phyloP scores from a whole-genome alignment of 2,113 vertebrate genomes.

The Addax nasomaculatus region DNA sequence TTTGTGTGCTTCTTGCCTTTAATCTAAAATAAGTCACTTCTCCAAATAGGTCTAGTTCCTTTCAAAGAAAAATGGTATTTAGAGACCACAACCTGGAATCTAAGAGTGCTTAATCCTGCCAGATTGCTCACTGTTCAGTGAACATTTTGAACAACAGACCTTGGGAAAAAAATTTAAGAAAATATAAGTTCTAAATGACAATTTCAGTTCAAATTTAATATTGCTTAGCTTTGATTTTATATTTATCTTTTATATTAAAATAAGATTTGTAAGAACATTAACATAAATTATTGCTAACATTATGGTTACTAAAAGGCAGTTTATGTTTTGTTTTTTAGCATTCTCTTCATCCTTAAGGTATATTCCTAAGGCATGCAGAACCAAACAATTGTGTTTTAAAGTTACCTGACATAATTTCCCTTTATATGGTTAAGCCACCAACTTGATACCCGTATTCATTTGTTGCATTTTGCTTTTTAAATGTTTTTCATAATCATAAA shows the following conservation, averaged over 20 bases:
- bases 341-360: neutral
- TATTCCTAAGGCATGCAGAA: neutral
- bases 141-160: neutral
- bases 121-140: neutral
- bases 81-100: neutral
- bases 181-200: neutral
- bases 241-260: neutral
- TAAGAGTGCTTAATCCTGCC: neutral
- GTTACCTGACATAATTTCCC: neutral
- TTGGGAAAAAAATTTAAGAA: neutral
- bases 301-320: neutral
- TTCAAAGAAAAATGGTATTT: neutral
- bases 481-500: neutral
- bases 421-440: neutral
- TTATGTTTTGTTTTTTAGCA: neutral
- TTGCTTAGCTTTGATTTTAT: neutral
- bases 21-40: neutral
- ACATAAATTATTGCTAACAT: neutral
- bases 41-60: neutral
- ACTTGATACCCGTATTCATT: neutral
- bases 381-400: neutral
- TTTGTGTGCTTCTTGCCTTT: neutral
- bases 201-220: neutral
- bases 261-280: neutral
- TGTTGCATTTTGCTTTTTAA: neutral